Evolutionary conservation across 2,113 vertebrate genomes (phyloP), one percentile per base, ranked within the genome.

Genomic region (Zingel zingel): DNA sequence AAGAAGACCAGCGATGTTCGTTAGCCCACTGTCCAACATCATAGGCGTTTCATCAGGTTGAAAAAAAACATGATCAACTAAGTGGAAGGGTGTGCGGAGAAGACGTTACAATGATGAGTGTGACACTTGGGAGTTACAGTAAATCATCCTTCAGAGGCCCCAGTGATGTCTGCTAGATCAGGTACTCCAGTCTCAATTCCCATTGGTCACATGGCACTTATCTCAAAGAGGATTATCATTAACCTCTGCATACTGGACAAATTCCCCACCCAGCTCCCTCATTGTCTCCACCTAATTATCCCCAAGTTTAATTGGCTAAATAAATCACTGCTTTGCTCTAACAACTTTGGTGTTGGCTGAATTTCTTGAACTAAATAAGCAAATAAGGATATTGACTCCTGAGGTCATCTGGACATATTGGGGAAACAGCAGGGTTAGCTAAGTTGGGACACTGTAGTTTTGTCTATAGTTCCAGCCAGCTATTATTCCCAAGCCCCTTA

Each of bases 141-240:
- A 87, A 79, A 80, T 83, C 74, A 85, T 57, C 56, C 48, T 78
- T 85, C 48, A 74, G 78, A 81, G 79, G 69, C 88, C 77, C 50
- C 53, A 19, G 27, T 75, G 25, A 83, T 79, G 76, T 82, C 74
- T 87, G 70, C 23, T 71, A 78, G 81, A 86, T 80, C 79, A 83
- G 80, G 56, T 68, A 39, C 65, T 73, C 64, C 56, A 64, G 30
- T 71, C 76, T 68, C 50, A 90, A 86, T 64, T 93, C 92, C 91
- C 90, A 87, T 74, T 91, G 93, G 93, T 94, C 89, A 92, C 93
- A 85, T 85, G 84, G 83, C 86, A 89, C 86, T 90, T 90, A 90
- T 91, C 89, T 92, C 71, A 86, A 83, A 85, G 89, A 89, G 85
- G 81, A 89, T 92, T 86, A 92, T 91, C 89, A 94, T 94, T 94